A percentile compares a stretch with the other conserved stretches of the same genome.
phyloP scores from a whole-genome alignment of 2,888 invertebrate genomes.

The Fragum sueziense region DNA sequence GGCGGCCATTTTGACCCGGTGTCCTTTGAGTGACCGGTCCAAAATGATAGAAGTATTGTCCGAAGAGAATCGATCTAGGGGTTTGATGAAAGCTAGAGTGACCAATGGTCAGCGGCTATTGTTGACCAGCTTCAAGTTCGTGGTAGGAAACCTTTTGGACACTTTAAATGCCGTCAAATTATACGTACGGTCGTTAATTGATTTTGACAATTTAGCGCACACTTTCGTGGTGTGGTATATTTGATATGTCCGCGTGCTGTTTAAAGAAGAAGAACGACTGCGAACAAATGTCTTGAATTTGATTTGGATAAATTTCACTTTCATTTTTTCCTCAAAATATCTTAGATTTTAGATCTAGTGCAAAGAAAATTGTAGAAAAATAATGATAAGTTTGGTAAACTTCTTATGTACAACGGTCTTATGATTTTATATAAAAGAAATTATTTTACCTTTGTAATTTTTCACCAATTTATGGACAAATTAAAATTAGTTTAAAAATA shows the following conservation, averaged over 20 bases:
- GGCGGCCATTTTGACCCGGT: slow-evolving; percentile 58
- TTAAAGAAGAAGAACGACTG: too few relatives aligned
- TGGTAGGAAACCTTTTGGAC: slow-evolving; percentile 39
- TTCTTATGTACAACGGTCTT: too few relatives aligned
- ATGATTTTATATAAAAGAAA: too few relatives aligned
- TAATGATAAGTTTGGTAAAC: too few relatives aligned
- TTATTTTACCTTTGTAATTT: too few relatives aligned
- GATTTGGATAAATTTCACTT: too few relatives aligned
- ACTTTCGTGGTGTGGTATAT: slow-evolving; percentile 1
- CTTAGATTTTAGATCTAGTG: too few relatives aligned
- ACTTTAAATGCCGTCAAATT: slow-evolving; percentile 46
- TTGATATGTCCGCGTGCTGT: background rate
- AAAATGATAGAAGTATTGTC: slow-evolving; percentile 61
- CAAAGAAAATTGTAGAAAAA: too few relatives aligned
- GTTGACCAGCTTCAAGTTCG: slow-evolving; percentile 41
- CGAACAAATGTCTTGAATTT: too few relatives aligned
- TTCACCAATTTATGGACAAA: too few relatives aligned
- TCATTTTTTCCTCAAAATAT: too few relatives aligned
- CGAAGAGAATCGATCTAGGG: slow-evolving; percentile 51
- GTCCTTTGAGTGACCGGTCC: slow-evolving; percentile 62
- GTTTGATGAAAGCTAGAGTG: slow-evolving; percentile 61
- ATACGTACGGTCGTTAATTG: slow-evolving; percentile 47
- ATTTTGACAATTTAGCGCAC: slow-evolving; percentile 25
- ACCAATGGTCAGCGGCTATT: slow-evolving; percentile 58
- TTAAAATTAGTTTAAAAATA: too few relatives aligned